Evolutionary conservation across 2,888 invertebrate species (phyloP), one percentile per base, ranked within the genome.

Genomic region (Oscheius myriophilus): DNA sequence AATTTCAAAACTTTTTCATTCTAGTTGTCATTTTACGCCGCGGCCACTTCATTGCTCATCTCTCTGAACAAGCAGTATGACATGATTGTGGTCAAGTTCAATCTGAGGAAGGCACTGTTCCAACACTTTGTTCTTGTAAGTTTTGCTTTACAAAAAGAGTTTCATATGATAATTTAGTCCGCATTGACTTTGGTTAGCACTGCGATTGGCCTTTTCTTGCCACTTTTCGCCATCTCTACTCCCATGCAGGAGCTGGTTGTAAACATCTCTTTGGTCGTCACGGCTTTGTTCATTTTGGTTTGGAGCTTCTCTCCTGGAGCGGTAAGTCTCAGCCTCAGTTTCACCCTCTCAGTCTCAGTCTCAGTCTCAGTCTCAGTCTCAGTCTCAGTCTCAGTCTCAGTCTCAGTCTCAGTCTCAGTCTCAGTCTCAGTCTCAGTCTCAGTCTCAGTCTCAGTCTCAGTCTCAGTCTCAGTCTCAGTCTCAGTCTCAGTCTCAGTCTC

Each of bases 21-120:
- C 62, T 64, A 78, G 76, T 59, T 82, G 1, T 79, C 80, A 18
- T 85, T 85, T 72, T 85, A 85, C 70, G 80, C 83, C 1, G 73
- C 80, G 0, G 78, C 81, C 23, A 84, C 85, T 2, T 82, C 80
- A 18, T 67, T 82, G 45, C 71, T 84, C 21, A 75, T 85, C 18
- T 77, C 82, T 41, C 55, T 79, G 16, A 73, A 82, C 70, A 85
- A 85, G 69, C 79, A 84, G 42, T 84, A 82, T 59, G 79, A 85
- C 33, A 64, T 79, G 16, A 69, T 76, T 16, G 79, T 80, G 18
- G 73, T 79, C 18, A 83, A 83, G 43, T 80, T 78, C 57, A 66
- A 72, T 57, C 70, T 84, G 49, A 72, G 81, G 54, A 73, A 68
- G 42, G 74, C 79, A 2, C 72, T 83, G 2, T 71, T 79, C 23